Percentiles rank a stretch among this genome's conserved stretches.
Evolutionary conservation across 2,888 invertebrate species (phyloP).

Genomic region (Nephrocerus scutellatus): DNA sequence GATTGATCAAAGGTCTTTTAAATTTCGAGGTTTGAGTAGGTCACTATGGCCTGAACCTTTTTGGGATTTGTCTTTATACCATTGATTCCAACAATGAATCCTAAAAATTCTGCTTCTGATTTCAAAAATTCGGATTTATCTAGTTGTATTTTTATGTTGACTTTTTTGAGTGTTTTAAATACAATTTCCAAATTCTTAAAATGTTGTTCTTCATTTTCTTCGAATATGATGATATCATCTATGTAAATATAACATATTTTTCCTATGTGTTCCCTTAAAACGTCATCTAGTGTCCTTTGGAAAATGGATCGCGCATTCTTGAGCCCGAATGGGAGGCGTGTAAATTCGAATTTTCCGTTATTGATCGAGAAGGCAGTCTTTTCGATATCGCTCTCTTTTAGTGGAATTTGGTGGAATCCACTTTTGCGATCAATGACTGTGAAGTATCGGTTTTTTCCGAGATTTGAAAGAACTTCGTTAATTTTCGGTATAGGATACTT

Average conservation of each 20-base stretch:
- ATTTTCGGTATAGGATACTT: too few relatives aligned
- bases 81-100: slow-evolving; percentile 15
- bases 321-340: slow-evolving; percentile 12
- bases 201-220: not conserved
- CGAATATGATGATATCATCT: slow-evolving; percentile 10
- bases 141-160: slow-evolving; percentile 4
- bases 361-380: slow-evolving; percentile 6
- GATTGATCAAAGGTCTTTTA: slow-evolving; percentile 17
- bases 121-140: slow-evolving; percentile 15
- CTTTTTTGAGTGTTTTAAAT: slow-evolving; percentile 4
- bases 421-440: too few relatives aligned
- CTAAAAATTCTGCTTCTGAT: slow-evolving; percentile 16
- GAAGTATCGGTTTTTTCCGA: too few relatives aligned
- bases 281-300: slow-evolving; percentile 5
- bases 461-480: too few relatives aligned
- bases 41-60: slow-evolving; percentile 17
- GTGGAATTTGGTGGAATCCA: slow-evolving; percentile 16
- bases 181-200: slow-evolving; percentile 1
- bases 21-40: slow-evolving; percentile 15
- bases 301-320: slow-evolving; percentile 14
- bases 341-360: slow-evolving; percentile 13
- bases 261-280: slow-evolving; percentile 10
- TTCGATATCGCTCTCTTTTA: slow-evolving; percentile 3
- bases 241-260: slow-evolving; percentile 13
- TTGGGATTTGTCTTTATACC: slow-evolving; percentile 17